Evolutionary conservation across 1,140 invertebrate species (phyloP).

Genomic region (Zaprionus inermis): DNA sequence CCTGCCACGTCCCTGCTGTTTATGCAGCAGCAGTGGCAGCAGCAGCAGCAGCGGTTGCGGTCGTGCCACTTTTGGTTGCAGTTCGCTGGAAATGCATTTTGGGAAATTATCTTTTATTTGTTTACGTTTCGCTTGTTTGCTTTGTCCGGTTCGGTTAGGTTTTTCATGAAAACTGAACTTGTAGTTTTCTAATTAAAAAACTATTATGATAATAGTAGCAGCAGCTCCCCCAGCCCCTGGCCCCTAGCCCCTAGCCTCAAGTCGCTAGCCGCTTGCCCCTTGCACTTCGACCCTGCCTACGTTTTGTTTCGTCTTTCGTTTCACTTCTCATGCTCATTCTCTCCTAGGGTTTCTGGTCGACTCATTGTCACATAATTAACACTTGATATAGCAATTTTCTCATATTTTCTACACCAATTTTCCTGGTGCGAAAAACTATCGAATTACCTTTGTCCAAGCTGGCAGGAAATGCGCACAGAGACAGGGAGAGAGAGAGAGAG

Average conservation of each 20-base stretch:
- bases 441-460: conserved; percentile 51
- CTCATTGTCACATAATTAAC: conserved; percentile 82
- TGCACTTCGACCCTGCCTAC: conserved; percentile 2
- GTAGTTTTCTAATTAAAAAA: conserved; percentile 81
- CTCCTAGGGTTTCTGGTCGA: conserved; percentile 33
- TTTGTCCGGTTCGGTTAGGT: conserved; percentile 27
- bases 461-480: conserved; percentile 71
- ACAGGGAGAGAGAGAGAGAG: conserved; percentile 1
- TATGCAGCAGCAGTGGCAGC: conserved; percentile 8
- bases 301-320: conserved; percentile 3
- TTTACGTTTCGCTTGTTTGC: conserved; percentile 70
- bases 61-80: conserved; percentile 72
- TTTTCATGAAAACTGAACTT: conserved; percentile 68
- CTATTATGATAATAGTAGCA: conserved; percentile 60
- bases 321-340: neutral
- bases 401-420: conserved; percentile 40
- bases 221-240: neutral
- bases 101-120: conserved; percentile 64
- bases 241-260: too few species aligned
- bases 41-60: conserved; percentile 46
- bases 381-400: conserved; percentile 73
- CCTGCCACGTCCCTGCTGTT: conserved; percentile 20
- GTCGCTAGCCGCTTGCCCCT: neutral
- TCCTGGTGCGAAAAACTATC: conserved; percentile 74
- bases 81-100: conserved; percentile 58